Percentiles rank a stretch among this genome's conserved stretches.
Evolutionary conservation across 2,888 invertebrate genomes (phyloP).

Genomic region (Drosophila sordidula): DNA sequence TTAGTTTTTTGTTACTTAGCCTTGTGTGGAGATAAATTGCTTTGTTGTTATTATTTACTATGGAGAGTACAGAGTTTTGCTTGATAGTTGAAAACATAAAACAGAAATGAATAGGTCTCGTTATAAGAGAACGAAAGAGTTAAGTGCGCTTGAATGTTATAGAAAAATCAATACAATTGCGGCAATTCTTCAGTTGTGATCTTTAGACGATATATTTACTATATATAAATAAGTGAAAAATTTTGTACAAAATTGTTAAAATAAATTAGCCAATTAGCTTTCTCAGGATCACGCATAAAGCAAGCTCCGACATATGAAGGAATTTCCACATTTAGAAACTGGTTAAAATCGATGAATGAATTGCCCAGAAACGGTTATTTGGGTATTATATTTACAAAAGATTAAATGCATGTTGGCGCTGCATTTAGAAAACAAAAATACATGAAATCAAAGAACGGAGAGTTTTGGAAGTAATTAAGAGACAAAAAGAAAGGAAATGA

Average conservation of each 20-base stretch:
- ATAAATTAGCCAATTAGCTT: conserved; percentile 29
- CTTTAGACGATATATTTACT: conserved; percentile 3
- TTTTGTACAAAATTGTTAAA: conserved; percentile 6
- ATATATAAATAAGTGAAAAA: neutral
- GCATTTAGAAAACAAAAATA: conserved; percentile 33
- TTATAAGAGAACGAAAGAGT: conserved; percentile 36
- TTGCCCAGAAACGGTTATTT: conserved; percentile 35
- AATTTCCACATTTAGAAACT: conserved; percentile 54
- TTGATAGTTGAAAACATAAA: conserved; percentile 38
- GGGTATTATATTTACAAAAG: conserved; percentile 68
- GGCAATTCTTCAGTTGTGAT: conserved; percentile 54
- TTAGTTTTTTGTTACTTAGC: conserved; percentile 62
- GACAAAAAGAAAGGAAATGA: conserved; percentile 32
- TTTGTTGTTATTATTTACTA: conserved; percentile 65
- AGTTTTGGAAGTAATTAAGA: conserved; percentile 22
- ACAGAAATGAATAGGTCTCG: conserved; percentile 38
- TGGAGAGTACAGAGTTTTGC: conserved; percentile 69
- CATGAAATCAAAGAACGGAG: conserved; percentile 45
- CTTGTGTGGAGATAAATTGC: conserved; percentile 77
- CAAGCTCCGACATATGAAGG: conserved; percentile 38
- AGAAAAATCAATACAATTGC: conserved; percentile 25
- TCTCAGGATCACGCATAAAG: conserved; percentile 60
- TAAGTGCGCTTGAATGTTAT: conserved; percentile 57
- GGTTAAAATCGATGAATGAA: conserved; percentile 36
- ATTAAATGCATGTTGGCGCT: conserved; percentile 49